Evolutionary conservation across 2,888 invertebrate genomes (phyloP).

Genomic region (Cotesia congregata): DNA sequence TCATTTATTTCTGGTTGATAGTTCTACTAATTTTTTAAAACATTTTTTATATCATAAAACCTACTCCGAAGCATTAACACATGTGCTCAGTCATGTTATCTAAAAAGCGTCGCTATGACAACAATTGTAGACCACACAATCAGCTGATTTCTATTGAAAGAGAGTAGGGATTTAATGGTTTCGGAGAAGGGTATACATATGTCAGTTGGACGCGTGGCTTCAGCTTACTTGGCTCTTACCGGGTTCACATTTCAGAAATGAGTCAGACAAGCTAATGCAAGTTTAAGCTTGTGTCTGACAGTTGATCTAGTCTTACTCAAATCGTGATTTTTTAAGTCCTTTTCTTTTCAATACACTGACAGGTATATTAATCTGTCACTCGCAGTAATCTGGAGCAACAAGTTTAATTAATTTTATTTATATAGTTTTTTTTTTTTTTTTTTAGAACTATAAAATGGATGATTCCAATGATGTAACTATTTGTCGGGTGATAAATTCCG

Average conservation of each 20-base stretch:
- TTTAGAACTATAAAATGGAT: background rate
- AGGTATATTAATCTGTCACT: no score
- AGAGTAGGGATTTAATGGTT: background rate
- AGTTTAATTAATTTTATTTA: background rate
- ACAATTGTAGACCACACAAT: background rate
- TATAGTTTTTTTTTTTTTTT: background rate
- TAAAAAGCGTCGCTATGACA: no score
- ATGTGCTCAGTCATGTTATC: no score
- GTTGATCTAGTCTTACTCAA: background rate
- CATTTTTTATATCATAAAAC: no score
- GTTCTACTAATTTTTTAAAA: no score
- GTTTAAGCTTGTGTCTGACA: constrained; percentile 20
- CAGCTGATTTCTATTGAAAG: background rate
- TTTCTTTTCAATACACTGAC: no score
- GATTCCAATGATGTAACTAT: constrained; percentile 26
- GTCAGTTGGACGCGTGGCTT: constrained; percentile 1
- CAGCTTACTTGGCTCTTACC: no score
- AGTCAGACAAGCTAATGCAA: background rate
- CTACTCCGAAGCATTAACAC: no score
- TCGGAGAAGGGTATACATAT: background rate
- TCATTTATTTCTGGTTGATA: no score
- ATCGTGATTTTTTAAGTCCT: background rate
- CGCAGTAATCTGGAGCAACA: background rate
- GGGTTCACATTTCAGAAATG: background rate
- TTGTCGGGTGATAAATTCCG: constrained; percentile 38